Conservation (phyloP, 92 coral and sea anemone species). For the Paragorgia papillata region DNA sequence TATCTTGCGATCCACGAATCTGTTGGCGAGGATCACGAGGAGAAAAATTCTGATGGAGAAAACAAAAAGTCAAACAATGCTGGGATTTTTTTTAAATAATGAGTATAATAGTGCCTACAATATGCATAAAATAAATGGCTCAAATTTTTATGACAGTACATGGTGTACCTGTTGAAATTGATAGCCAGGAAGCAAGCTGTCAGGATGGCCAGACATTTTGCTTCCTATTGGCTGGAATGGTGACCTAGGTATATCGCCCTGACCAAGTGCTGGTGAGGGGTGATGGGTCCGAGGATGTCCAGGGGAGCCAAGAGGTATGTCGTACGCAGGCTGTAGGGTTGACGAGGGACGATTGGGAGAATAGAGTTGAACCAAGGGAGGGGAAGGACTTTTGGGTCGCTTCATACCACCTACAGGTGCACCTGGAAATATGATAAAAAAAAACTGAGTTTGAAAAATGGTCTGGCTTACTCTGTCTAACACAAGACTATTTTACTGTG, state of each 20-base stretch:
- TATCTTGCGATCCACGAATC: conserved; percentile 15
- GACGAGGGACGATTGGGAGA: background rate
- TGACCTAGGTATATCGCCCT: background rate
- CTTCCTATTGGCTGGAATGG: conserved; percentile 29
- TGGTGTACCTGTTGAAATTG: conserved; percentile 25
- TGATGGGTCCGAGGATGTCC: background rate
- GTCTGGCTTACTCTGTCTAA: too few species aligned
- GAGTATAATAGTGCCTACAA: too few species aligned
- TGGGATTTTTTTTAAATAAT: too few species aligned
- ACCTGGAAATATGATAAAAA: background rate
- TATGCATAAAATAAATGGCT: too few species aligned
- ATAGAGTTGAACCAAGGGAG: conserved; percentile 26
- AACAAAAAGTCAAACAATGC: background rate
- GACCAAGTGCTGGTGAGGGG: background rate
- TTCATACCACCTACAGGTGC: conserved; percentile 9
- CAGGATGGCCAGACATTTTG: conserved; percentile 14
- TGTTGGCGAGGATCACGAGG: conserved; percentile 14
- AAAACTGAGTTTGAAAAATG: too few species aligned
- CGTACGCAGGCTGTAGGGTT: background rate
- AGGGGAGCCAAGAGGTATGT: background rate
- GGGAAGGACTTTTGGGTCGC: conserved; percentile 28
- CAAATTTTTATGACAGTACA: too few species aligned
- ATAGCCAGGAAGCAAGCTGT: conserved; percentile 22
- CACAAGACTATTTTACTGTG: too few species aligned
- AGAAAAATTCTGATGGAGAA: background rate